phyloP scores from a whole-genome alignment of 2,888 invertebrate species.

The Oligia strigilis region DNA sequence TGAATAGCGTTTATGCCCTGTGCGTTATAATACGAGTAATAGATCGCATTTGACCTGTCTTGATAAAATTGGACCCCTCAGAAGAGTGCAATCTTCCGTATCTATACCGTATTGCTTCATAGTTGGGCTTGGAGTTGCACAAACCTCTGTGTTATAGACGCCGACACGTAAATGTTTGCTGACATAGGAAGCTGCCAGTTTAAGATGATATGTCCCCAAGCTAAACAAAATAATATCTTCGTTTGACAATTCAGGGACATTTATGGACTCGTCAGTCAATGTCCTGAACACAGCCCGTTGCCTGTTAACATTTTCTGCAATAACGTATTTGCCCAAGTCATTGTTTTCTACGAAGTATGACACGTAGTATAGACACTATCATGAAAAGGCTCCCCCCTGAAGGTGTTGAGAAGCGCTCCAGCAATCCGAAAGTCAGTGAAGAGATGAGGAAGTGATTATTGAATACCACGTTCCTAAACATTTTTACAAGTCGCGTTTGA shows the following conservation, averaged over 20 bases:
- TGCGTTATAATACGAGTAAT: not conserved
- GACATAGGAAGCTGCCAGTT: conserved; percentile 35
- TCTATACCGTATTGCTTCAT: conserved; percentile 8
- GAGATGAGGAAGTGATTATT: too few relatives aligned
- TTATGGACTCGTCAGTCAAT: conserved; percentile 3
- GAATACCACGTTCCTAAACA: too few relatives aligned
- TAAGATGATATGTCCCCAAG: conserved; percentile 36
- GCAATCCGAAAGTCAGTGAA: too few relatives aligned
- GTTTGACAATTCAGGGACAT: conserved; percentile 12
- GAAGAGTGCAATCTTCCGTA: conserved; percentile 2
- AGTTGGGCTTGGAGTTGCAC: not conserved
- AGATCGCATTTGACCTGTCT: not conserved
- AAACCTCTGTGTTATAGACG: not conserved
- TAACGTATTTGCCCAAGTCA: too few relatives aligned
- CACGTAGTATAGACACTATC: too few relatives aligned
- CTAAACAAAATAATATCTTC: conserved; percentile 33
- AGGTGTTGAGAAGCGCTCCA: too few relatives aligned
- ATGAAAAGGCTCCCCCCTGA: too few relatives aligned
- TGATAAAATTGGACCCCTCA: conserved; percentile 1
- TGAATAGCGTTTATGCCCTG: too few relatives aligned
- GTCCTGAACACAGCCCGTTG: too few relatives aligned
- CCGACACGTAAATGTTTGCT: conserved; percentile 20
- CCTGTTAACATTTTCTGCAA: too few relatives aligned
- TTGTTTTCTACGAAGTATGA: too few relatives aligned
- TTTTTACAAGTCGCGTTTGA: too few relatives aligned